Evolutionary conservation across 2,797 vertebrate species (phyloP), one percentile per base, ranked within the genome.

Genomic region (Iguana delicatissima): DNA sequence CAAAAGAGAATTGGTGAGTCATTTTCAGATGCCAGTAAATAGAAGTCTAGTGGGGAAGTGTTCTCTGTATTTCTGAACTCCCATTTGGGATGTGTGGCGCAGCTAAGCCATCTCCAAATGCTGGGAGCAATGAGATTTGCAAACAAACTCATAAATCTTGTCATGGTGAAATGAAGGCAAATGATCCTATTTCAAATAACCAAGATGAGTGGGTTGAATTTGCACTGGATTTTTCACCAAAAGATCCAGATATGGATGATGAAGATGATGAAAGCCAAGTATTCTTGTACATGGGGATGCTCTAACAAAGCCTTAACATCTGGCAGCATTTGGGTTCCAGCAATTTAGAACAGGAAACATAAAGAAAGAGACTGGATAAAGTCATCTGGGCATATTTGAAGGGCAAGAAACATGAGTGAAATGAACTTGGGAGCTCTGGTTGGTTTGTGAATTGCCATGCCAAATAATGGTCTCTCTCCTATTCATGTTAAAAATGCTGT

Each of bases 11-110:
- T 9, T 5, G 80, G 67, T 85, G 86, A 95, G 3, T 94, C 92
- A 96, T 93, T 89, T 72, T 77, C 7, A 82, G 38, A 29, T 92
- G n/a, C 88, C 93, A 50, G 29, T 82, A 94, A 94, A 83, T 83
- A 67, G 85, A 84, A 92, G 57, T 88, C 76, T 76, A 72, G 32
- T 0, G 5, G 62, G 46, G 88, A 91, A 90, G 9, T 52, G 26
- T 32, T 76, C 69, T 76, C n/a, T 62, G 4, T 69, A 18, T 83
- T 87, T 83, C 59, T 87, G 42, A 55, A 67, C 73, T 87, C 22
- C 57, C 35, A 29, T 84, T 87, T 57, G 50, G 72, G 91, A 55
- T 1, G 0, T 80, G 55, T 93, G 24, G 20, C 18, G 64, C 84
- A 85, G 2, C 89, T 42, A 93, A 14, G 32, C 46, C 13, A 74